phyloP scores from a whole-genome alignment of 2,888 invertebrate species.

The Argynnis bischoffii region DNA sequence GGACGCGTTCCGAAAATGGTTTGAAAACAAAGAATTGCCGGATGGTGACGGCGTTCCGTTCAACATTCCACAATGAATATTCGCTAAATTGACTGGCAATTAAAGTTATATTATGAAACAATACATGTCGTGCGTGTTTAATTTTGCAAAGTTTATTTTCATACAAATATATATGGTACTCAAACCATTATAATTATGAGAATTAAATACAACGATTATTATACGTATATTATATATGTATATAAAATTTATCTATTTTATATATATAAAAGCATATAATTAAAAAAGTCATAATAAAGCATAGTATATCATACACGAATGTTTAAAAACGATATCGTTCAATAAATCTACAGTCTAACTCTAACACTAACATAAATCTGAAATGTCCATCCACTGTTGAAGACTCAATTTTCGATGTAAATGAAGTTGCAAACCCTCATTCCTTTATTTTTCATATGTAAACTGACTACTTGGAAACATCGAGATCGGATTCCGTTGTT shows the following conservation, averaged over 20 bases:
- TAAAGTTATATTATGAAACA: conserved; percentile 16
- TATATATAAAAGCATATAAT: too few relatives aligned
- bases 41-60: conserved; percentile 34
- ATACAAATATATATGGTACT: too few relatives aligned
- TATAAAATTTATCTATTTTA: too few relatives aligned
- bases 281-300: too few relatives aligned
- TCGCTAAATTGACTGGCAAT: conserved; percentile 30
- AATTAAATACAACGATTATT: too few relatives aligned
- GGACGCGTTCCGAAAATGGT: conserved; percentile 38
- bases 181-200: too few relatives aligned
- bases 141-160: background rate
- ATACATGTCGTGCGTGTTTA: conserved; percentile 4
- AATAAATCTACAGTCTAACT: too few relatives aligned
- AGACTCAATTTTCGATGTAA: background rate
- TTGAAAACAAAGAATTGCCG: conserved; percentile 39
- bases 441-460: conserved; percentile 9
- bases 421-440: background rate
- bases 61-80: conserved; percentile 29
- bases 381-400: too few relatives aligned
- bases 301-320: too few relatives aligned
- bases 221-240: too few relatives aligned
- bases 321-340: too few relatives aligned
- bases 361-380: too few relatives aligned
- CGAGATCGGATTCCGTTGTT: conserved; percentile 10
- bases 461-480: conserved; percentile 9